Evolutionary conservation across 2,113 vertebrate species (phyloP), one percentile per base, ranked within the genome.

Genomic region (Ia io): DNA sequence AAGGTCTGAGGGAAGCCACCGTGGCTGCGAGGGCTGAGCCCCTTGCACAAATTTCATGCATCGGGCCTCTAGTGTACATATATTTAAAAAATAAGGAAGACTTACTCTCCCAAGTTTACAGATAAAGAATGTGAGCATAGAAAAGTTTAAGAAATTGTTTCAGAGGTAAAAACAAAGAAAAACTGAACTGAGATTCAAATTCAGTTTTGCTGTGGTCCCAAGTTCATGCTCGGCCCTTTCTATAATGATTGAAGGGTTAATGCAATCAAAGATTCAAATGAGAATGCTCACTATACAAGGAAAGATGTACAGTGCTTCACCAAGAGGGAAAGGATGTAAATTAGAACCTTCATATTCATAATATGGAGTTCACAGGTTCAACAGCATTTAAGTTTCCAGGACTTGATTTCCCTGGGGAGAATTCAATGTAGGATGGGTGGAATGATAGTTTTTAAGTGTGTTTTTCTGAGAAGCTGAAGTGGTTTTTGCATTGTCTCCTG

Each of bases 391-490:
- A 37, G 51, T 65, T 67, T 85, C 59, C 84, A 85, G 76, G n/a
- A 77, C 73, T 84, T 86, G 69, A 49, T 67, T 89, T 90, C 61
- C 77, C 92, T 17, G 13, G 49, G 71, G 76, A 91, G 40, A 71
- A 70, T 23, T 88, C 40, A 51, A 67, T 71, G 70, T 84, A 89
- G 61, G 84, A 82, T 79, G 23, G 44, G 70, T 1, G 2, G 40
- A 94, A 91, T 44, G 56, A 53, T 35, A 90, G 47, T 8, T 35
- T 84, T 93, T 80, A 70, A 9, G 18, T 73, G 37, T 61, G 20
- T 91, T 90, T 84, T 93, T 93, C 85, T 93, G 78, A 80, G 47
- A 90, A 80, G 30, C 23, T 35, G 25, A 94, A 56, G 87, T 37
- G 40, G 23, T 67, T 90, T 79, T 79, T 56, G 8, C 9, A 5